Evolutionary conservation across 37 sponge, comb jelly and placozoan genomes (phyloP), one percentile per base, ranked within the genome.

Genomic region (Oopsacas minuta): DNA sequence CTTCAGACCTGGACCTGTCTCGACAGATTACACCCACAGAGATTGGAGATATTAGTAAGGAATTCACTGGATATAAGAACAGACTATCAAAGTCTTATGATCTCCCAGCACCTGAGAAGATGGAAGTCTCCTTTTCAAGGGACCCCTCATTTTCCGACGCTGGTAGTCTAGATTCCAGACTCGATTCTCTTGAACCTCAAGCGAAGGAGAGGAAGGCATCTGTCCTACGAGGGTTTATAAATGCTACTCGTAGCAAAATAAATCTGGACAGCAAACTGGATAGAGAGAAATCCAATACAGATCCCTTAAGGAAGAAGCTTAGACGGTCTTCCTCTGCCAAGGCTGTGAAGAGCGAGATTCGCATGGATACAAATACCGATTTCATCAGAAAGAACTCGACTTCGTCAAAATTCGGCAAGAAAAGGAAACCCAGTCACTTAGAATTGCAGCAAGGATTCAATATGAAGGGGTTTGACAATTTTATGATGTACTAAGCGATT

Each of bases 1-100:
- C 75, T 61, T 61, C 75, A 3, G 75, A 61, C 75, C 75, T 61
- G 75, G 75, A 61, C 75, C 75, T 61, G 75, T 61, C 75, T n/a
- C 20, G 75, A 61, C 75, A 61, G 75, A 34, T 34, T 34, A 25
- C 75, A 5, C 75, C 75, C 22, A 12, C 12, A 17, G 51, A 46
- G 17, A 46, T 46, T 17, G 51, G 51, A 17, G 75, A 61, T 5
- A 34, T 25, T 5, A n/a, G 28, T 34, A 12, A 3, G 22, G 32
- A n/a, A 12, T 3, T 61, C 28, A 25, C 1, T 12, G 20, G 20
- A 5, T 10, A 3, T 3, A n/a, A 12, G 30, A 3, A 3, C 20
- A 12, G 22, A 3, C 75, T 61, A 5, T 3, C 75, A 12, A 34
- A 12, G 30, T 3, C 17, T 25, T 12, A 12, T 3, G 75, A 61